Evolutionary conservation across 2,888 invertebrate genomes (phyloP).

Genomic region (Thera britannica): DNA sequence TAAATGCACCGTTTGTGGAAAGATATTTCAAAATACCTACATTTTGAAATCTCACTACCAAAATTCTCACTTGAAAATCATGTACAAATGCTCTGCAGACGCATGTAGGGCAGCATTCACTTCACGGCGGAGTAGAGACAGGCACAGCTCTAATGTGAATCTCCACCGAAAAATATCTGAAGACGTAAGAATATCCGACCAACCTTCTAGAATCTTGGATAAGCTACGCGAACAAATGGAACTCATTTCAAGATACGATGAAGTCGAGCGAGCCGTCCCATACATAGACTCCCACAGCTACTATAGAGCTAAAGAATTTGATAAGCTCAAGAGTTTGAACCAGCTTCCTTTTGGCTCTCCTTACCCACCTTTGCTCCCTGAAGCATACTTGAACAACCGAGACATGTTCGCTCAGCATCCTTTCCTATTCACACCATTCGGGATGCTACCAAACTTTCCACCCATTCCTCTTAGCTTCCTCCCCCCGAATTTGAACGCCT

Average conservation of each 20-base stretch:
- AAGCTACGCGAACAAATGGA: constrained; percentile 90
- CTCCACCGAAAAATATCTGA: constrained; percentile 95
- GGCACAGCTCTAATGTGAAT: constrained; percentile 96
- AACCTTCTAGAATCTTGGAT: constrained; percentile 78
- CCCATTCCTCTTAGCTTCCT: constrained; percentile 76
- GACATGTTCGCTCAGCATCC: constrained; percentile 78
- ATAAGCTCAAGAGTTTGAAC: constrained; percentile 66
- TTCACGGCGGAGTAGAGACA: constrained; percentile 95
- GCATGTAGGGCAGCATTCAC: constrained; percentile 98
- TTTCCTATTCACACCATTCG: constrained; percentile 78
- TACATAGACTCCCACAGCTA: constrained; percentile 83
- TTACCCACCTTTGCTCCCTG: constrained; percentile 70
- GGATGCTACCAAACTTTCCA: constrained; percentile 79
- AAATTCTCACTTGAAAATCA: constrained; percentile 96
- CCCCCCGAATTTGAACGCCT: constrained; percentile 74
- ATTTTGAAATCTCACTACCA: constrained; percentile 97
- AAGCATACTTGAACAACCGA: constrained; percentile 70
- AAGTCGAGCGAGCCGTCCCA: constrained; percentile 86
- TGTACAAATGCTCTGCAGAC: constrained; percentile 97
- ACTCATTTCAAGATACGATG: constrained; percentile 90
- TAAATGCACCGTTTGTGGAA: constrained; percentile 96
- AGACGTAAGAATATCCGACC: constrained; percentile 72
- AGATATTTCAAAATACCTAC: constrained; percentile 96
- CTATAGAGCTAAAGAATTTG: constrained; percentile 70
- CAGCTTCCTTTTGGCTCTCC: constrained; percentile 65